phyloP scores from a whole-genome alignment of 1,140 invertebrate species.

The Zaprionus ornatus region DNA sequence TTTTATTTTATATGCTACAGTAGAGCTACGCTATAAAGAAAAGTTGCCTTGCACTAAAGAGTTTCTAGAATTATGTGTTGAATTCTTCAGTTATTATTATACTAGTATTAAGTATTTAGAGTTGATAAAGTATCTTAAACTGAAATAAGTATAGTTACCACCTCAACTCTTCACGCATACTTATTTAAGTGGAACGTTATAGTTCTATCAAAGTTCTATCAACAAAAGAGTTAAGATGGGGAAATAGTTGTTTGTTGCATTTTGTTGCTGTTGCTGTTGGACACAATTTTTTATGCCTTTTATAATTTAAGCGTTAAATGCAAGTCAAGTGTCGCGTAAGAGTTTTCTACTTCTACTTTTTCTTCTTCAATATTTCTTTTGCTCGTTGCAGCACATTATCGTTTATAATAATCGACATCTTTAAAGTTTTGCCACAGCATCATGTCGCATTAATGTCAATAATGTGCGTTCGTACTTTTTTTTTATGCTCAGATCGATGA shows the following conservation, averaged over 20 bases:
- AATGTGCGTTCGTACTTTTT: constrained; percentile 4
- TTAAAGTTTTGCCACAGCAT: constrained; percentile 53
- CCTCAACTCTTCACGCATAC: too few relatives aligned
- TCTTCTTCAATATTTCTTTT: constrained; percentile 10
- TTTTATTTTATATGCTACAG: neutral
- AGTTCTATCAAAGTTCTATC: neutral
- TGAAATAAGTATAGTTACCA: too few relatives aligned
- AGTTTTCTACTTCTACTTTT: constrained; percentile 18
- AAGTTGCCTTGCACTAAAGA: neutral
- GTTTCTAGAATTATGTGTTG: neutral
- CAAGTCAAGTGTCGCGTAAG: constrained; percentile 31
- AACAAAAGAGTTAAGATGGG: neutral
- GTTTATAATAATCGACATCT: constrained; percentile 56
- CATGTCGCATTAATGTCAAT: constrained; percentile 48
- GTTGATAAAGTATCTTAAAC: too few relatives aligned
- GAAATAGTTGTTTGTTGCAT: neutral
- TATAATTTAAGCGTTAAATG: constrained; percentile 39
- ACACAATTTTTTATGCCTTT: constrained; percentile 27
- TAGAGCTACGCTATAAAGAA: neutral
- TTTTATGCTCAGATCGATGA: constrained; percentile 48
- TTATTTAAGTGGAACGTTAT: neutral
- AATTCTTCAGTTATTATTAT: too few relatives aligned
- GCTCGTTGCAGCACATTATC: constrained; percentile 41
- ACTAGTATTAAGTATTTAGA: too few relatives aligned
- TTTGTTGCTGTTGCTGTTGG: neutral